Evolutionary conservation across 1,140 invertebrate species (phyloP).

Genomic region (Scaptomyza pallida): DNA sequence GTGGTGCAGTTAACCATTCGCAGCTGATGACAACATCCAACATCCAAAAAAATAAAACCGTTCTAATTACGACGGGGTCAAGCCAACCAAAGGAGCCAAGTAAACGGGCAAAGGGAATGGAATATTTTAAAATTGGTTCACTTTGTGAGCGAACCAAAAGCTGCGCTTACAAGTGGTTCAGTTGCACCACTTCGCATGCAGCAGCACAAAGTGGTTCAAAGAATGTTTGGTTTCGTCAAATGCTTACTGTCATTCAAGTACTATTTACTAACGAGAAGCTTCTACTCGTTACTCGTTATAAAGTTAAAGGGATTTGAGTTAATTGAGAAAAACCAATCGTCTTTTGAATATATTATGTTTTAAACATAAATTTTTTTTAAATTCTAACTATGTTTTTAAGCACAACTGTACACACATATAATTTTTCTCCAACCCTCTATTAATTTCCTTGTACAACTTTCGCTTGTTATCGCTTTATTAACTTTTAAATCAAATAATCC

Average conservation of each 20-base stretch:
- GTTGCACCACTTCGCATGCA: not conserved
- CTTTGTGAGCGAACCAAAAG: conserved; percentile 19
- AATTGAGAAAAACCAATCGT: not conserved
- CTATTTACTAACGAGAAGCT: not conserved
- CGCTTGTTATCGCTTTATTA: too few species aligned
- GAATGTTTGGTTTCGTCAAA: not conserved
- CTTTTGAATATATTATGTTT: too few species aligned
- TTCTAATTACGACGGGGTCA: conserved; percentile 31
- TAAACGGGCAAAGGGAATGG: not conserved
- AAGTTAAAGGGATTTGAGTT: not conserved
- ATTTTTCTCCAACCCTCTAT: too few species aligned
- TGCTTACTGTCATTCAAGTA: not conserved
- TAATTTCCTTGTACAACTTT: too few species aligned
- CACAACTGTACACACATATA: too few species aligned
- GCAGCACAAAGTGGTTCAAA: not conserved
- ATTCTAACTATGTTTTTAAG: too few species aligned
- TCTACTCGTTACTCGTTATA: not conserved
- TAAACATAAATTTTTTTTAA: too few species aligned
- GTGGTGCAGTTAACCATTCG: not conserved
- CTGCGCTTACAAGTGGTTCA: conserved; percentile 3
- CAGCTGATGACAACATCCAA: conserved; percentile 11
- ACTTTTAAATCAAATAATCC: not conserved
- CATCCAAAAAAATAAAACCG: conserved; percentile 1
- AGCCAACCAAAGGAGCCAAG: conserved; percentile 16
- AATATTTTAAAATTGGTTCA: conserved; percentile 29